Evolutionary conservation across 2,888 invertebrate genomes (phyloP).

Genomic region (Boloria euphrosyne): DNA sequence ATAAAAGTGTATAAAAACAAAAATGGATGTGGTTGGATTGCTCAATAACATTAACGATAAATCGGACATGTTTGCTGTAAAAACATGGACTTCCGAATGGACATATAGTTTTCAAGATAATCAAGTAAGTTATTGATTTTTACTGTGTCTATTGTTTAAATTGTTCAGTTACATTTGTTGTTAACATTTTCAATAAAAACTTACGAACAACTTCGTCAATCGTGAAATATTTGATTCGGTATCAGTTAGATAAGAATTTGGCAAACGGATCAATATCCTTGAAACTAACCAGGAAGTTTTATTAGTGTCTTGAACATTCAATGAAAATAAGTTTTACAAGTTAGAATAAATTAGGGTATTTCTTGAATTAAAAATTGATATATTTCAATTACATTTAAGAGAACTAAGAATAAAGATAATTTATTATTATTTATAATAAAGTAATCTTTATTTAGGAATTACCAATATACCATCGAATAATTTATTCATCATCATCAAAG

Average conservation of each 20-base stretch:
- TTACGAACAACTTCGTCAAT: neutral
- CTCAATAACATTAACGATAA: slow-evolving; percentile 74
- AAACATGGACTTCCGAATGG: slow-evolving; percentile 78
- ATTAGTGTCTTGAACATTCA: neutral
- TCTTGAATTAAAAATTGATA: too few relatives aligned
- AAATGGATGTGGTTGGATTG: slow-evolving; percentile 76
- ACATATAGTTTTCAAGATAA: slow-evolving; percentile 76
- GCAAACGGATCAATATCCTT: slow-evolving; percentile 45
- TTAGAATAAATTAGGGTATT: too few relatives aligned
- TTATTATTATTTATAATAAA: too few relatives aligned
- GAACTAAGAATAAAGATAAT: too few relatives aligned
- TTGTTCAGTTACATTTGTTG: slow-evolving; percentile 22
- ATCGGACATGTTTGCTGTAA: slow-evolving; percentile 75
- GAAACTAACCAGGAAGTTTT: slow-evolving; percentile 39
- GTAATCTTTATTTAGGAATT: too few relatives aligned
- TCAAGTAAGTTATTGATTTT: slow-evolving; percentile 64
- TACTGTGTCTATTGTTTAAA: slow-evolving; percentile 18
- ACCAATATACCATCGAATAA: too few relatives aligned
- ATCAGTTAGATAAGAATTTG: slow-evolving; percentile 32
- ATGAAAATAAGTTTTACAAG: neutral
- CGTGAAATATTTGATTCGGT: neutral
- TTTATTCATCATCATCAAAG: too few relatives aligned
- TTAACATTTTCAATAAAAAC: slow-evolving; percentile 25
- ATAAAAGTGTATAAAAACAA: slow-evolving; percentile 39
- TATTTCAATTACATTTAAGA: too few relatives aligned